These are phyloP conservation scores for Silurus lanzhouensis DNA, from an alignment of 2,797 vertebrate genomes.

Conservation along the genomic window DNA sequence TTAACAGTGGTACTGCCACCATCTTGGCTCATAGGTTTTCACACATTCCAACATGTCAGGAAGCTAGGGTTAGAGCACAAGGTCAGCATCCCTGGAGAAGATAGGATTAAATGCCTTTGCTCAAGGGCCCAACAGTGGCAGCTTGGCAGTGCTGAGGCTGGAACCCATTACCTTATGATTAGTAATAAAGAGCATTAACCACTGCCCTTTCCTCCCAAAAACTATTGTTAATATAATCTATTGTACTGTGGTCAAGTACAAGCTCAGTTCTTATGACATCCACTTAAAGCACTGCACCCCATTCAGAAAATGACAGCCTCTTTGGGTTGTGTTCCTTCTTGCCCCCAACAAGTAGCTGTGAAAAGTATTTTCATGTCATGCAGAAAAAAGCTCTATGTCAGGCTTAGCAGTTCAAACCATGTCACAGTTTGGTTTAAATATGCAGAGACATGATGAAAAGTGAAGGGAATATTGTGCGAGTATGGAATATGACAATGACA, in stretches of 20 bases:
- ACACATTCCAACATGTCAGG: too few species aligned
- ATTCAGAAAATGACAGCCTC: not conserved
- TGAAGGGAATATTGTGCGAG: slow-evolving; percentile 29
- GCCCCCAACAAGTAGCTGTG: not conserved
- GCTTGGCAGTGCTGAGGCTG: too few species aligned
- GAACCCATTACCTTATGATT: too few species aligned
- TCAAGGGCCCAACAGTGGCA: too few species aligned
- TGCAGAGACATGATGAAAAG: slow-evolving; percentile 6
- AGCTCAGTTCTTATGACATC: not conserved
- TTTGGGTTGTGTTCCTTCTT: not conserved
- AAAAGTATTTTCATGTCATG: slow-evolving; percentile 15
- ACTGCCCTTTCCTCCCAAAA: too few species aligned
- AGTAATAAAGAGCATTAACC: too few species aligned
- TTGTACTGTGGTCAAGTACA: not conserved
- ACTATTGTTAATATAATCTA: not conserved
- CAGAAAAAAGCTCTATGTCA: not conserved
- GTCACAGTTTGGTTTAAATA: not conserved
- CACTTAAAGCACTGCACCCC: not conserved
- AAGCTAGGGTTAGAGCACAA: too few species aligned
- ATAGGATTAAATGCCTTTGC: too few species aligned
- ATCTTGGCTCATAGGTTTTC: too few species aligned
- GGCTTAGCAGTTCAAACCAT: slow-evolving; percentile 17
- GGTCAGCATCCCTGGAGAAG: too few species aligned
- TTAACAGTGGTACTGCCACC: too few species aligned
- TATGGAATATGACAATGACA: slow-evolving; percentile 50